A percentile compares a stretch with the other conserved stretches of the same genome.
phyloP scores from a whole-genome alignment of 2,888 invertebrate species.

The Bembecia ichneumoniformis region DNA sequence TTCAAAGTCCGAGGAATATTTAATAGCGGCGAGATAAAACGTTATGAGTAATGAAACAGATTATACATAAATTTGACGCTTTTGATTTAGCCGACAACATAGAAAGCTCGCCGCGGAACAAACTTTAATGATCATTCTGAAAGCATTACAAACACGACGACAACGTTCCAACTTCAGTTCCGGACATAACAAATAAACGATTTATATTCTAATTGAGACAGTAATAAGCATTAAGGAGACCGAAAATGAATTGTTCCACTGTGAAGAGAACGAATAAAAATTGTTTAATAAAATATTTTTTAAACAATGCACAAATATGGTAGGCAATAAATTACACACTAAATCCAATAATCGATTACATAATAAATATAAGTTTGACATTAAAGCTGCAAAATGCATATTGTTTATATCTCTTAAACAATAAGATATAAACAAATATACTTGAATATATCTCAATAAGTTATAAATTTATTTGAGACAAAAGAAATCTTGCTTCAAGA shows the following conservation, averaged over 20 bases:
- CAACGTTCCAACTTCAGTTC: conserved; percentile 12
- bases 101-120: conserved; percentile 30
- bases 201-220: conserved; percentile 1
- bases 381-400: no score
- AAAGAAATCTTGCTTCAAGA: no score
- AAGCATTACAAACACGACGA: conserved; percentile 29
- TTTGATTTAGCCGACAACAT: conserved; percentile 45
- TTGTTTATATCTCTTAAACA: no score
- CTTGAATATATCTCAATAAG: no score
- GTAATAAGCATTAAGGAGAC: background rate
- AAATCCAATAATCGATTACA: no score
- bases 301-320: background rate
- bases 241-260: background rate
- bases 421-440: no score
- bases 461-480: no score
- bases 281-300: background rate
- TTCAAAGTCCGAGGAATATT: background rate
- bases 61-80: conserved; percentile 47
- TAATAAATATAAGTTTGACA: no score
- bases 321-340: no score
- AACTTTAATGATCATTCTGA: conserved; percentile 35
- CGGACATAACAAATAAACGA: conserved; percentile 10
- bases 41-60: conserved; percentile 9
- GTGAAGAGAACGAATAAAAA: no score
- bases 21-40: conserved; percentile 33